Conservation (phyloP, 2,888 invertebrate species). For the Slavum lentiscoides region DNA sequence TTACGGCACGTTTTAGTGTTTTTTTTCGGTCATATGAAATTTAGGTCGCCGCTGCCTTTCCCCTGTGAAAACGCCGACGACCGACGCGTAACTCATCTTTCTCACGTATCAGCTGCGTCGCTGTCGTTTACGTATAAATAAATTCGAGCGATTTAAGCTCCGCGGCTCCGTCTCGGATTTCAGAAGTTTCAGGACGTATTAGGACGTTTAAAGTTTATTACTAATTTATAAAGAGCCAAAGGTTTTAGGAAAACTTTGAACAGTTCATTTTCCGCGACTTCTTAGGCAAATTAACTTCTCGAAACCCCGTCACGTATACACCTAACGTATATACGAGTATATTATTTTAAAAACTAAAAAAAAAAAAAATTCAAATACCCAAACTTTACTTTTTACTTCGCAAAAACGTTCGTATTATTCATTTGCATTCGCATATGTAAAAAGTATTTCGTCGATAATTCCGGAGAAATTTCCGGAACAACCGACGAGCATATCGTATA, state of each 20-base stretch:
- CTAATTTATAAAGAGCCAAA: constrained; percentile 40
- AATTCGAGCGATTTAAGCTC: not conserved
- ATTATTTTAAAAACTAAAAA: not conserved
- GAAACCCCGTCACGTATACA: not conserved
- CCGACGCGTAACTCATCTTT: too few relatives aligned
- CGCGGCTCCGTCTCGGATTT: not conserved
- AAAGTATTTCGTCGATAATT: too few relatives aligned
- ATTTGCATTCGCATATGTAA: not conserved
- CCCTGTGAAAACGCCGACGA: too few relatives aligned
- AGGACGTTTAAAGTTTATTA: constrained; percentile 36
- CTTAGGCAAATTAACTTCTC: constrained; percentile 43
- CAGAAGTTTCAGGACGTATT: constrained; percentile 21
- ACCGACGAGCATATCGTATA: too few relatives aligned
- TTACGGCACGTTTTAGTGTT: too few relatives aligned
- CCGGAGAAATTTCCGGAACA: too few relatives aligned
- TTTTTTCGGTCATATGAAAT: too few relatives aligned
- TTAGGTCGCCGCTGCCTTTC: too few relatives aligned
- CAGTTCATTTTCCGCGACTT: constrained; percentile 30
- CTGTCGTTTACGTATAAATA: too few relatives aligned
- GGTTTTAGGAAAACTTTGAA: constrained; percentile 38
- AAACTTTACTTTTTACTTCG: not conserved
- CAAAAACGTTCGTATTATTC: not conserved
- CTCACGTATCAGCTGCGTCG: too few relatives aligned
- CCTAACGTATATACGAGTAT: not conserved
- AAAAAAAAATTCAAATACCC: not conserved